These are phyloP conservation scores for Melanotaenia trifasciata DNA, from an alignment of 2,797 vertebrate species.

Conservation along the genomic window DNA sequence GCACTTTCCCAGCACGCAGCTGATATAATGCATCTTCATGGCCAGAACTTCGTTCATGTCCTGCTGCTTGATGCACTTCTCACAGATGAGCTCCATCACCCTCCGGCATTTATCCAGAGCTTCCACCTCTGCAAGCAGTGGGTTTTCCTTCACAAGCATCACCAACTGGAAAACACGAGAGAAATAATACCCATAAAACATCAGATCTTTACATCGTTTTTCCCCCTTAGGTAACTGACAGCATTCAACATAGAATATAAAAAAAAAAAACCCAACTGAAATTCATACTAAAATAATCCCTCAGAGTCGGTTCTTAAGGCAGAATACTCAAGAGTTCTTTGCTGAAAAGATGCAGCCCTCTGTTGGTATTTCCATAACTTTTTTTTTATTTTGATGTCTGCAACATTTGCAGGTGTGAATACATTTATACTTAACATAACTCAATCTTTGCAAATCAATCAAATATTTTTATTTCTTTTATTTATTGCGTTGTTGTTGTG, in stretches of 20 bases:
- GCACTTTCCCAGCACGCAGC: constrained; percentile 94
- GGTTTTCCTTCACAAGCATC: constrained; percentile 93
- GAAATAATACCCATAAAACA: not conserved
- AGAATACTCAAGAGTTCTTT: too few species aligned
- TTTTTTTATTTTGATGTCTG: too few species aligned
- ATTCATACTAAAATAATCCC: too few species aligned
- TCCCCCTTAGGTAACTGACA: too few species aligned
- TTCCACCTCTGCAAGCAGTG: constrained; percentile 88
- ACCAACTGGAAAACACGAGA: constrained; percentile 83
- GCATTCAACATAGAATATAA: too few species aligned
- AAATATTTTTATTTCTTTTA: not conserved
- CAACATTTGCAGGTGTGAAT: too few species aligned
- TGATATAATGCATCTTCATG: constrained; percentile 98
- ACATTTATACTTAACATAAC: not conserved
- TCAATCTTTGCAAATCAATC: not conserved
- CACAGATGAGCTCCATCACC: constrained; percentile 96
- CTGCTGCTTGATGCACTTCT: constrained; percentile 97
- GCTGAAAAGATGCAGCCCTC: too few species aligned
- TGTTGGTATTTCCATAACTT: too few species aligned
- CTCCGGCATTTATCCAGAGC: constrained; percentile 90
- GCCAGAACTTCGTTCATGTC: constrained; percentile 99
- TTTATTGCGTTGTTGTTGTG: not conserved
- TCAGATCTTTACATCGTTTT: not conserved
- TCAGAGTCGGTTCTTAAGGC: too few species aligned
- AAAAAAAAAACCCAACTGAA: too few species aligned